Evolutionary conservation across 2,888 invertebrate species (phyloP), one percentile per base, ranked within the genome.

Genomic region (Caenorhabditis plicata): DNA sequence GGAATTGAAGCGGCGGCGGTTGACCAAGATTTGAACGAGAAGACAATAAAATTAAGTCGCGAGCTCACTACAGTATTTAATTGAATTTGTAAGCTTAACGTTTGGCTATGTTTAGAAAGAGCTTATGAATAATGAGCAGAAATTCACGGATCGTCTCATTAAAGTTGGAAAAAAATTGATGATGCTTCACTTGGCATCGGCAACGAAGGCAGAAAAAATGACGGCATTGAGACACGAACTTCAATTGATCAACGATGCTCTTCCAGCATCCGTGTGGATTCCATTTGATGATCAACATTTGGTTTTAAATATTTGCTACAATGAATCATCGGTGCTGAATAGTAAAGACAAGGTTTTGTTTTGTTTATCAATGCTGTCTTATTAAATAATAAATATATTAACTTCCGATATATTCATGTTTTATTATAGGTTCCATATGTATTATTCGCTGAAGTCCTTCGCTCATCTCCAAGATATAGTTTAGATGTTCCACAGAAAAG

Each of bases 221-320:
- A 35, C 27, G 13, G 41, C 36, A n/a, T 15, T 58, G 15, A 57
- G 52, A 33, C 32, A 31, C 3, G 95, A 95, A 83, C 86, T 98
- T 73, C 91, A 90, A 69, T 86, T 91, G 73, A 85, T 98, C 55
- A 98, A 98, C 85, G 87, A 95, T 71, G 96, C 98, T 85, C 86
- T 99, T 60, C 98, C 98, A 13, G 95, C 96, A 11, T 86, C 94
- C 55, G 96, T 98, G 60, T 98, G 96, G 95, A 86, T 99, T 74
- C 98, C 98, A 13, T 89, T 92, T 82, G 88, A 88, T 71, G 63
- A 49, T 22, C 88, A 91, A 44, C 96, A 98, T 85, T 90, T 92
- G 81, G 89, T 99, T 75, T 89, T 98, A 42, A 86, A 96, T 83
- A 92, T 99, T 84, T 95, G 96, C 15, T 92, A 92, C 56, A 92